Evolutionary conservation across 2,113 vertebrate genomes (phyloP).

Genomic region (Xiphophorus maculatus): DNA sequence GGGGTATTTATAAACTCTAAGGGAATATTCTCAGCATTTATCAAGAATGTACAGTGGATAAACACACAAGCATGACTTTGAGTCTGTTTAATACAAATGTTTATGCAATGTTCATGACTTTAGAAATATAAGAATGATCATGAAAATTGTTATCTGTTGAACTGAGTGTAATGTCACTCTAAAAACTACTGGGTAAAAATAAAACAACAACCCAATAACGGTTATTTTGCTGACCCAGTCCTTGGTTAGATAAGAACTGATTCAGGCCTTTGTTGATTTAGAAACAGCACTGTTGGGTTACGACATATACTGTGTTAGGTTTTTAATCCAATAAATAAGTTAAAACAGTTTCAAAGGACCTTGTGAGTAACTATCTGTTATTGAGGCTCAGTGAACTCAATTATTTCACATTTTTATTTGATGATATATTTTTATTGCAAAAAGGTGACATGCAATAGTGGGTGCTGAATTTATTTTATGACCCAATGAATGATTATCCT

Average conservation of each 20-base stretch:
- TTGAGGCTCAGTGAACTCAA: neutral
- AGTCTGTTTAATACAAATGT: conserved; percentile 24
- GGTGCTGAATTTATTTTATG: too few relatives aligned
- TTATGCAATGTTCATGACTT: conserved; percentile 16
- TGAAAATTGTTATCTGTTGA: neutral
- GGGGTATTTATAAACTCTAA: conserved; percentile 32
- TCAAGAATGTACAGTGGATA: conserved; percentile 34
- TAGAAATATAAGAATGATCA: conserved; percentile 16
- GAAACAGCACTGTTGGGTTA: neutral
- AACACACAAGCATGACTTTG: conserved; percentile 29
- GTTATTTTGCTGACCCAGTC: neutral
- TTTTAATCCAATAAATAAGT: neutral
- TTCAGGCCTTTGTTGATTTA: neutral
- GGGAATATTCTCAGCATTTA: conserved; percentile 39
- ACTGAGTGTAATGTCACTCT: neutral
- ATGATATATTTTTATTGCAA: neutral
- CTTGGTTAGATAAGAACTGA: neutral
- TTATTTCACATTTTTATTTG: neutral
- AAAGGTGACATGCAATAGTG: too few relatives aligned
- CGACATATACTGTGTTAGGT: neutral
- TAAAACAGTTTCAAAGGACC: neutral
- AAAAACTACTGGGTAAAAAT: neutral
- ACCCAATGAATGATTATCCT: too few relatives aligned
- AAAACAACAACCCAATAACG: neutral
- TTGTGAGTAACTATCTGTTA: neutral